Percentiles rank a stretch among this genome's conserved stretches.
phyloP scores from a whole-genome alignment of 2,797 vertebrate species.

The Octomys mimax region DNA sequence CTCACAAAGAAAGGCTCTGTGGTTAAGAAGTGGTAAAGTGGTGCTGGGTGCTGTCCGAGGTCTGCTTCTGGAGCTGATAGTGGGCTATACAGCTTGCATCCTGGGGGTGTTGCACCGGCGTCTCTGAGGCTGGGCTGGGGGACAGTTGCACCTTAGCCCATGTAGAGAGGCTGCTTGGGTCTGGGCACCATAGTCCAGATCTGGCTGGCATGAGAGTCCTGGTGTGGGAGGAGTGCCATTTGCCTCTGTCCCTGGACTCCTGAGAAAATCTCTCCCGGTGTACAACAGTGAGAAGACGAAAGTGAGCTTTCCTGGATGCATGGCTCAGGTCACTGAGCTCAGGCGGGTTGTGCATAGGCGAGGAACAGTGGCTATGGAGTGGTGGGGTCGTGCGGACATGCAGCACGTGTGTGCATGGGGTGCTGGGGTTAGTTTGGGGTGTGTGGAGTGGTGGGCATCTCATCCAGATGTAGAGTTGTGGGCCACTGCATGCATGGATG shows the following conservation, averaged over 20 bases:
- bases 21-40: not conserved
- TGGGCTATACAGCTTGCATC: not conserved
- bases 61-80: not conserved
- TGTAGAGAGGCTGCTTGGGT: not conserved
- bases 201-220: not conserved
- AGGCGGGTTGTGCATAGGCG: not conserved
- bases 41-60: not conserved
- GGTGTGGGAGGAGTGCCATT: too few relatives aligned
- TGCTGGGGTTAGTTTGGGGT: not conserved
- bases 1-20: not conserved
- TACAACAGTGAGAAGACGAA: not conserved
- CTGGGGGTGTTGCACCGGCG: too few relatives aligned
- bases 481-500: not conserved
- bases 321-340: fast-evolving
- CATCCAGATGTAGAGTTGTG: not conserved
- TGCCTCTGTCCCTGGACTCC: too few relatives aligned
- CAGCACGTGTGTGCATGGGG: not conserved
- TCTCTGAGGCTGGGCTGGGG: not conserved
- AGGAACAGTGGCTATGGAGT: not conserved
- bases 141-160: not conserved
- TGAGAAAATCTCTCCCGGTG: not conserved
- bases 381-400: too few relatives aligned
- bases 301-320: fast-evolving
- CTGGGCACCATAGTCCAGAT: not conserved
- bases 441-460: not conserved